Base-by-base conservation (phyloP, 2,797 vertebrate genomes). In the Sphenopsis melanotis region DNA sequence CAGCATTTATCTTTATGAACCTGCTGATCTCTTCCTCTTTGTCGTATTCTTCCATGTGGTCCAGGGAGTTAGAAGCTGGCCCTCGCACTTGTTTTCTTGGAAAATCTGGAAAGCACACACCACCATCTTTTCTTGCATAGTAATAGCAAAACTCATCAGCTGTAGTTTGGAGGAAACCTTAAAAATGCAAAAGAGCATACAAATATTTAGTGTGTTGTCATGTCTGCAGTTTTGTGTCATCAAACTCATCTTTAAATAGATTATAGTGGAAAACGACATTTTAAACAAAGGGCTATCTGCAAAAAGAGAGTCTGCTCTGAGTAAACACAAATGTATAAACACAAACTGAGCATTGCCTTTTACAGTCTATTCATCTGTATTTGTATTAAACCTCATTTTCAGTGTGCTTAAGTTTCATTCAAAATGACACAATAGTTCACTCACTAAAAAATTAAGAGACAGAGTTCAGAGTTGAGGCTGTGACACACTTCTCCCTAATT, bases 81-180 rank as follows among this genome's bases (percentile, higher is more conserved):
- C 98, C 98, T 96, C 98, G 98, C 80, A 98, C 97, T 98, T 99
- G 99, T 97, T 99, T 99, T 97, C 98, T 98, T 93, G 99, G 99
- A 97, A 99, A 99, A 98, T 99, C 99, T 96, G 99, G 99, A 98
- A 99, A 99, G 98, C 99, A 99, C 86, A 98, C 96, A 56, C 98
- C 98, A 91, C 97, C 98, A 80, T 99, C 99, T 98, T 98, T 98
- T 97, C 98, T 98, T 94, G 99, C 98, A 91, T 99, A 99, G 97
- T 99, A 99, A 96, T 98, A 99, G 98, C 99, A 99, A 98, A 99
- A 99, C 96, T 99, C 99, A 90, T 99, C 99, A 94, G 99, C 99
- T 92, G 99, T 99, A 60, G 99, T 99, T 98, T 99, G 99, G 97
- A 99, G 99, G 90, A 99, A 98, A 97, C 99, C 99, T 99, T 98